Conservation (phyloP, 1,140 invertebrate genomes). For the Saccostrea cuccullata region DNA sequence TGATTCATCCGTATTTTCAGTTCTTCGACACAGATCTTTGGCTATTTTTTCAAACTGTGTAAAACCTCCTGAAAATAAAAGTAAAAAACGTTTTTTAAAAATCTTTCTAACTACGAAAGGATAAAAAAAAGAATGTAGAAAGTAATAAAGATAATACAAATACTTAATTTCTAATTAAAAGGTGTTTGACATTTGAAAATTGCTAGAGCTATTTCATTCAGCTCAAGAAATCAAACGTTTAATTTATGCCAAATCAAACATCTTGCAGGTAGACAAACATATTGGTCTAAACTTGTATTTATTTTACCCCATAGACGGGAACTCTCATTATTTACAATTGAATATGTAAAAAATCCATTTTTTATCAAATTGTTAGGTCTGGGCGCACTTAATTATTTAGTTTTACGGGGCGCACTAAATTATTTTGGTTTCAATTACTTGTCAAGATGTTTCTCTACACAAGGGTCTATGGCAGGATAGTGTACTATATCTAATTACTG, state of each 20-base stretch:
- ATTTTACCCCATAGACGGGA: neutral
- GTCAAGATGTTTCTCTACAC: no score
- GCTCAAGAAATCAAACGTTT: neutral
- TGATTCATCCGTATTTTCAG: constrained; percentile 80
- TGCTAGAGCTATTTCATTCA: neutral
- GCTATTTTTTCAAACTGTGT: constrained; percentile 88
- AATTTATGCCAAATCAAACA: neutral
- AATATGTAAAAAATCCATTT: no score
- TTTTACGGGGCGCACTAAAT: no score
- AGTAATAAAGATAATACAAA: neutral
- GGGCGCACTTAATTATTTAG: no score
- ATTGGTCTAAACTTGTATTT: constrained; percentile 5
- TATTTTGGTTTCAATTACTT: no score
- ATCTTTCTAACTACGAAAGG: no score
- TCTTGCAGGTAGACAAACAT: constrained; percentile 5
- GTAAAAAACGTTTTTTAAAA: constrained; percentile 32
- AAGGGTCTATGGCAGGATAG: no score
- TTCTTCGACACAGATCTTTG: constrained; percentile 91
- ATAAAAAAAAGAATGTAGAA: neutral
- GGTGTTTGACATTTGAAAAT: neutral
- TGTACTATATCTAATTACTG: no score
- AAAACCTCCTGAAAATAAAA: constrained; percentile 88
- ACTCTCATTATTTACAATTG: constrained; percentile 18
- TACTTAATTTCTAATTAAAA: neutral
- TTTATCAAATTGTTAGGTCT: no score